phyloP scores from a whole-genome alignment of 2,888 invertebrate genomes.

The Steinernema hermaphroditum region DNA sequence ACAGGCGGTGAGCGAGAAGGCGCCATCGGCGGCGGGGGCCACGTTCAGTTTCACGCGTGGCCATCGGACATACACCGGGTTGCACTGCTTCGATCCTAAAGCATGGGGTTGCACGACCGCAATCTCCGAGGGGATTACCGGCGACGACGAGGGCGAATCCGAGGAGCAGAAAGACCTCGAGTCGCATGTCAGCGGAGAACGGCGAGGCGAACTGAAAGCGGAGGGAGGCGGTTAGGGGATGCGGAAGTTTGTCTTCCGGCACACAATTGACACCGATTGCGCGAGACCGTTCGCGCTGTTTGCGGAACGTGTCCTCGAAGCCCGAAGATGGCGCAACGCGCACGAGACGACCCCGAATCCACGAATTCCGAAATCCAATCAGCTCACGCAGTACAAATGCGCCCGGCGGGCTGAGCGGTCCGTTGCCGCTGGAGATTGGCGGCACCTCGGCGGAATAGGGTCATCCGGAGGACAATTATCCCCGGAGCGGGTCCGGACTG shows the following conservation, averaged over 20 bases:
- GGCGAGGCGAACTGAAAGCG: background rate
- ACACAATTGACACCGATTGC: conserved; percentile 25
- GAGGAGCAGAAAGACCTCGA: conserved; percentile 14
- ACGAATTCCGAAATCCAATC: conserved; percentile 18
- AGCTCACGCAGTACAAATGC: conserved; percentile 14
- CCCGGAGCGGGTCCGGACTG: background rate
- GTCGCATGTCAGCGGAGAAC: conserved; percentile 6
- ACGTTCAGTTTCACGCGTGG: conserved; percentile 63
- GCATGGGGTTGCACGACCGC: background rate
- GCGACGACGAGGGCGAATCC: background rate
- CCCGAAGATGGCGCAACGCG: conserved; percentile 7
- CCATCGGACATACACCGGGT: conserved; percentile 64
- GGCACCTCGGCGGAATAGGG: background rate
- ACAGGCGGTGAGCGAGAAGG: conserved; percentile 56
- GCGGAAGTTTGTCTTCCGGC: conserved; percentile 1
- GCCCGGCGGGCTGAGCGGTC: background rate
- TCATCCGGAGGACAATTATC: conserved; percentile 21
- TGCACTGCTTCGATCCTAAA: conserved; percentile 41
- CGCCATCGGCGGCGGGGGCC: conserved; percentile 54
- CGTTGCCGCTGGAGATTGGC: conserved; percentile 10
- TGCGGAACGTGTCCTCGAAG: conserved; percentile 10
- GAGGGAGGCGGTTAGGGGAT: background rate
- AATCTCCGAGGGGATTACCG: no score
- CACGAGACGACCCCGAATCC: conserved; percentile 19
- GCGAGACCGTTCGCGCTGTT: conserved; percentile 11